phyloP scores from a whole-genome alignment of 2,797 vertebrate genomes.

The Cryptoblepharus egeriae region DNA sequence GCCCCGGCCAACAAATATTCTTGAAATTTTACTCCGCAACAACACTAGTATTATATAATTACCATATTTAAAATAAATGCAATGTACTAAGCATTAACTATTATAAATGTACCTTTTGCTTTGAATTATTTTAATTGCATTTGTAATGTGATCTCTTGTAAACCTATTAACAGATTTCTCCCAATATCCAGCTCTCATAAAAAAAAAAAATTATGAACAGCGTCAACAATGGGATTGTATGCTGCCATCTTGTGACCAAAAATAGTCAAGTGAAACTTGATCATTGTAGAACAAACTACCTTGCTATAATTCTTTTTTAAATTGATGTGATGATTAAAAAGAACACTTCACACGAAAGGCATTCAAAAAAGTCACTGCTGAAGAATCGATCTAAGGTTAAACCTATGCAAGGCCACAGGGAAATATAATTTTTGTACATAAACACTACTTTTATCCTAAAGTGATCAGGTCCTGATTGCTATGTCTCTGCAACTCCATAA shows the following conservation, averaged over 20 bases:
- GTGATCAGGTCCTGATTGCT: background rate
- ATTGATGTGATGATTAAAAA: background rate
- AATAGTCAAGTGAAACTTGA: accelerated
- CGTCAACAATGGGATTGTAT: background rate
- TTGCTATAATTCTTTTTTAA: constrained; percentile 8
- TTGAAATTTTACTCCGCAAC: too few relatives aligned
- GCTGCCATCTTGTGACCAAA: constrained; percentile 33
- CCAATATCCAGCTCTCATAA: background rate
- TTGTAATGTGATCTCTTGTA: background rate
- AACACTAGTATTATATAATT: too few relatives aligned
- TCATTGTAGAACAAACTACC: background rate
- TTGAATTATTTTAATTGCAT: background rate
- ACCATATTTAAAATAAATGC: background rate
- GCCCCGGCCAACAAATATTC: too few relatives aligned
- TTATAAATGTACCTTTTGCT: background rate
- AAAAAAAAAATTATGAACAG: constrained; percentile 2
- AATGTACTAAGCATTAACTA: background rate
- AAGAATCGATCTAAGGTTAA: background rate
- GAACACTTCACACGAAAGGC: background rate
- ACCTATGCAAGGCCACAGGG: accelerated
- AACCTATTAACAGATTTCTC: background rate
- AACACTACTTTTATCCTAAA: background rate
- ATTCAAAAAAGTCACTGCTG: background rate
- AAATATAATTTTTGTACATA: background rate
- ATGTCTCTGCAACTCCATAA: background rate